Conservation (phyloP, 2,113 vertebrate genomes). For the Toxotes jaculatrix region DNA sequence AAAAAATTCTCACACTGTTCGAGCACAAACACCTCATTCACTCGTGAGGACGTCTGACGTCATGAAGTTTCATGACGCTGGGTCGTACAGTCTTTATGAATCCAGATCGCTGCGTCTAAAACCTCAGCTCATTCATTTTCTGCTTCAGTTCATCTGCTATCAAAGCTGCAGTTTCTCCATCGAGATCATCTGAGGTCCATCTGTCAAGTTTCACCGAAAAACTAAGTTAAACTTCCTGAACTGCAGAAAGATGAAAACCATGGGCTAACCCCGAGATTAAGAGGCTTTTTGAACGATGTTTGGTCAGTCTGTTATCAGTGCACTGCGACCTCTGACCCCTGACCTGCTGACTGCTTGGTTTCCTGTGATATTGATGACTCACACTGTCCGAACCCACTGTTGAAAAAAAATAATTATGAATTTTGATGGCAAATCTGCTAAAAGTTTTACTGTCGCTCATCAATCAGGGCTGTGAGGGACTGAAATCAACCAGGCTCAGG, state of each 20-base stretch:
- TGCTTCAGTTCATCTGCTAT: no score
- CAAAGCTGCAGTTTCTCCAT: background rate
- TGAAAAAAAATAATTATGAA: background rate
- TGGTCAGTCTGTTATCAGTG: slow-evolving; percentile 15
- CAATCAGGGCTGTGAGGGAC: background rate
- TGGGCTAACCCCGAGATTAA: background rate
- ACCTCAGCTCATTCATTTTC: background rate
- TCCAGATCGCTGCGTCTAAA: background rate
- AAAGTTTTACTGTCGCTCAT: no score
- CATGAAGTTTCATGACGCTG: background rate
- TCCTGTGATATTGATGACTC: slow-evolving; percentile 7
- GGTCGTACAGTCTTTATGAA: no score
- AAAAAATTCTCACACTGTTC: background rate
- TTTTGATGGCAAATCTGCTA: background rate
- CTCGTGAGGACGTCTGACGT: background rate
- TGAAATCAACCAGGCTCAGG: background rate
- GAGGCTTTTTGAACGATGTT: background rate
- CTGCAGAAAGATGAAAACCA: background rate
- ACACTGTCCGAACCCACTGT: background rate
- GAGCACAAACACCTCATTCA: background rate
- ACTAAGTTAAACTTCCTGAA: background rate
- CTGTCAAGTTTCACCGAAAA: background rate
- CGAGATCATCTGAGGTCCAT: background rate
- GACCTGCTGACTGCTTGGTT: background rate
- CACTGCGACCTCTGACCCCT: slow-evolving; percentile 22